Base-by-base conservation (phyloP, 2,113 vertebrate genomes). In the Colossoma macropomum region DNA sequence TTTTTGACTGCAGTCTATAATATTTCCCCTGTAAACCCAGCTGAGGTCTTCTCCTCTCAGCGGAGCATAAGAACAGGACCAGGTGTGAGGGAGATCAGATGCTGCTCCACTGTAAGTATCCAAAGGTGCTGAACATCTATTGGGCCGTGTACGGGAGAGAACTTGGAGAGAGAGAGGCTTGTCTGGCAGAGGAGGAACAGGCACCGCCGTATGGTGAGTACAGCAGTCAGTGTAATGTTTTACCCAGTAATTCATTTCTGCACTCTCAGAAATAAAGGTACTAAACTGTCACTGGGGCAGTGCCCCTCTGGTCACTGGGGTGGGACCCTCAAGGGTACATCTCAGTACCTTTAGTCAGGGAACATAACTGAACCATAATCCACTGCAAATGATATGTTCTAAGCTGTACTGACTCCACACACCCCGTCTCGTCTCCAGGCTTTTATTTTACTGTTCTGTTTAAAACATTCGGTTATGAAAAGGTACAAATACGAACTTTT, bases 51-150 rank as follows among this genome's bases (percentile, higher is more conserved):
- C 32, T 19, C 23, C 1, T 59, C 45, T 88, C 88, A 99, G 98
- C 95, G 80, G 97, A 99, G 91, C 94, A 98, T 90, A 98, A 95
- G 92, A 96, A 91, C 88, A 96, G 93, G 86, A 94, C 96, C 45
- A 94, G 92, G 8, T 99, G 98, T 90, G 97, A 98, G 87, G 95
- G 95, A 66, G 94, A 95, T 81, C 93, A 93, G 73, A 88, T 99
- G 94, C 91, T 93, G 50, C 93, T 99, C 83, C 96, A 95, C 90
- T 99, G 98, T 83, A 96, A 97, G 68, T 92, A 95, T 65, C 95
- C 96, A 84, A 97, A 93, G 89, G 93, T 96, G 82, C 95, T 99
- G 83, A 96, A 96, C 90, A 97, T 99, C 94, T 99, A 99, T 63
- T 96, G 95, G 0, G 98, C 97, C 9, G 93, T 94, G 85, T 99